Evolutionary conservation across 2,888 invertebrate species (phyloP).

Genomic region (Tridacna gigas): DNA sequence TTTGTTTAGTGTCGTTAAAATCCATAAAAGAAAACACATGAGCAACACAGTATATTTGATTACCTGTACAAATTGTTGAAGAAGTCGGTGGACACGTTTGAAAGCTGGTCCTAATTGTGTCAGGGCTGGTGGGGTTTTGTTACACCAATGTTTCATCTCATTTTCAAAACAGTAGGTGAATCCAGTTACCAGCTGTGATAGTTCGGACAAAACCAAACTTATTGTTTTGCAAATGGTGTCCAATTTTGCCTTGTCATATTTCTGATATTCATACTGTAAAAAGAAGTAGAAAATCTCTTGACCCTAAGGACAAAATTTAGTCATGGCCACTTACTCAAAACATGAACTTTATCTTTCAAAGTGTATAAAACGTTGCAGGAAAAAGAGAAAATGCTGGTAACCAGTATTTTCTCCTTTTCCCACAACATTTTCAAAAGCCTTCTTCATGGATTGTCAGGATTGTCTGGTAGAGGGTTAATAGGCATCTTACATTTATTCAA

Average conservation of each 20-base stretch:
- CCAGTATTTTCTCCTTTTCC: no score
- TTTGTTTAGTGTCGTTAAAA: no score
- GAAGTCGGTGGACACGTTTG: constrained; percentile 75
- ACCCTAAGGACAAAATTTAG: background rate
- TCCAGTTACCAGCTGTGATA: constrained; percentile 78
- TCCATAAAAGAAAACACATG: no score
- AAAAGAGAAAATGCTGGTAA: no score
- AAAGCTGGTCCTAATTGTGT: constrained; percentile 78
- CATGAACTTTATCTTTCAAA: no score
- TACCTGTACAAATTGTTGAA: constrained; percentile 77
- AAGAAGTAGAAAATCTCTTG: constrained; percentile 8
- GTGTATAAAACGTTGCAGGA: no score
- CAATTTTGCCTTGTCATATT: constrained; percentile 62
- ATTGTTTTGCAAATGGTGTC: constrained; percentile 72
- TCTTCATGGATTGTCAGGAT: no score
- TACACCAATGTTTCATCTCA: constrained; percentile 81
- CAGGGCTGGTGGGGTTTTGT: constrained; percentile 75
- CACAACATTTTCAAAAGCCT: no score
- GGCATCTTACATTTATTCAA: no score
- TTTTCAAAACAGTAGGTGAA: constrained; percentile 82
- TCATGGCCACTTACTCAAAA: no score
- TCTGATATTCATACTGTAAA: constrained; percentile 69
- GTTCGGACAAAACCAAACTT: constrained; percentile 76
- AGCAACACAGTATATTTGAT: background rate
- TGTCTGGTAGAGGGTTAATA: no score